These are phyloP conservation scores for Acleris laterana DNA, from an alignment of 2,888 invertebrate species.

Conservation along the genomic window DNA sequence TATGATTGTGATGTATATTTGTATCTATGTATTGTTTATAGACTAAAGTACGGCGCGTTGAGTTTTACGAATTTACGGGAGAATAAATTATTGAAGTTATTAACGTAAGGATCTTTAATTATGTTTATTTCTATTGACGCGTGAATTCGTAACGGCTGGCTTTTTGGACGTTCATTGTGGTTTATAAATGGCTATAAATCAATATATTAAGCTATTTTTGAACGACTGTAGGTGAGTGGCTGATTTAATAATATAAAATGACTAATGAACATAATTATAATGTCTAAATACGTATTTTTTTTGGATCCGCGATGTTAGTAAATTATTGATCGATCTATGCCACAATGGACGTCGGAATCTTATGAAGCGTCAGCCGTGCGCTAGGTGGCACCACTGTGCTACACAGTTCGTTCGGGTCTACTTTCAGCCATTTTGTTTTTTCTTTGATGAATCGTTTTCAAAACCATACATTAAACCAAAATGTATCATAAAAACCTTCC, in stretches of 20 bases:
- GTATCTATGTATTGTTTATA: conserved; percentile 59
- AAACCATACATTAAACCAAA: too few relatives aligned
- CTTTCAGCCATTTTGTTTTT: background rate
- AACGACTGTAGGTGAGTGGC: too few relatives aligned
- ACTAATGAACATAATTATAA: too few relatives aligned
- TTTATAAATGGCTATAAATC: background rate
- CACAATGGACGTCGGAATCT: background rate
- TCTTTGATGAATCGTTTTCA: too few relatives aligned
- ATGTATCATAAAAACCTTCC: too few relatives aligned
- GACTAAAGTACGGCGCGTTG: conserved; percentile 54
- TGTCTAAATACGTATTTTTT: too few relatives aligned
- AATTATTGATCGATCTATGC: background rate
- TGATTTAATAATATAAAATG: too few relatives aligned
- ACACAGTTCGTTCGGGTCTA: background rate
- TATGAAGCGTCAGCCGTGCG: background rate
- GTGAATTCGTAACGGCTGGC: conserved; percentile 1
- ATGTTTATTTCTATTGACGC: conserved; percentile 39
- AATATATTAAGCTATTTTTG: too few relatives aligned
- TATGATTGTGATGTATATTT: conserved; percentile 55
- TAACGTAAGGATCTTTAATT: conserved; percentile 37
- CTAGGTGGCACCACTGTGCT: background rate
- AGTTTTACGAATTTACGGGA: conserved; percentile 66
- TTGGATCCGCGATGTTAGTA: too few relatives aligned
- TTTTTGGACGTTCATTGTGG: conserved; percentile 17
- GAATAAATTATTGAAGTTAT: conserved; percentile 49